Evolutionary conservation across 64 coral and sea anemone genomes (phyloP), one percentile per base, ranked within the genome.

Genomic region (Anthopleura sola): DNA sequence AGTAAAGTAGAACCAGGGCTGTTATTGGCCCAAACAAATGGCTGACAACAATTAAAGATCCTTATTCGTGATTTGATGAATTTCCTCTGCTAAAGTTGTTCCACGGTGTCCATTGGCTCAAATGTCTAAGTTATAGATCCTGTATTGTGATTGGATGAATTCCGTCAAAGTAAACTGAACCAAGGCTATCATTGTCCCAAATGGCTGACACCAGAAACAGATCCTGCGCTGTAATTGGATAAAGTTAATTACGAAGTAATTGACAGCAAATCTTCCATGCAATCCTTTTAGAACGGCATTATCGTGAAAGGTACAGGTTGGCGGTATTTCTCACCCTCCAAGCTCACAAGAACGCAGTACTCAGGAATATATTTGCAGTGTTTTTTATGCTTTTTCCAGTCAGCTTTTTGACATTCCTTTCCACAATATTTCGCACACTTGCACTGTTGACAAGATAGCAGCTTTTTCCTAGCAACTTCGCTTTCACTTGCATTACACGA

Each of bases 371-470:
- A 79, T 14, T 46, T 48, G 76, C 76, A 79, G 3, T 24, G 39
- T 37, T 79, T 79, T 79, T 79, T 79, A 48, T 79, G 76, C 16
- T 46, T 44, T n/a, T 79, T 79, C 76, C 76, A 79, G 44, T 79
- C 44, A 48, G 37, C 21, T n/a, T 79, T 79, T n/a, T 79, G 76
- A 48, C 76, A 79, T 2, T 79, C 76, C 13, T 18, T 79, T 48
- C 76, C 76, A 39, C 76, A 79, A 44, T 79, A 79, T 13, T 79
- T 79, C 39, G 76, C 76, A 79, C 36, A 48, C 24, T 79, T 79
- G 44, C 76, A 79, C 44, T 48, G 76, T 79, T 79, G 17, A 48
- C 76, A 79, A 11, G 76, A 79, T 21, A 79, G 39, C 76, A 79
- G 13, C 17, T 79, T 79, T 37, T 20, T 38, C 76, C 10, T 38